Conservation (phyloP, 2,797 vertebrate species). For the Silurus aristotelis region DNA sequence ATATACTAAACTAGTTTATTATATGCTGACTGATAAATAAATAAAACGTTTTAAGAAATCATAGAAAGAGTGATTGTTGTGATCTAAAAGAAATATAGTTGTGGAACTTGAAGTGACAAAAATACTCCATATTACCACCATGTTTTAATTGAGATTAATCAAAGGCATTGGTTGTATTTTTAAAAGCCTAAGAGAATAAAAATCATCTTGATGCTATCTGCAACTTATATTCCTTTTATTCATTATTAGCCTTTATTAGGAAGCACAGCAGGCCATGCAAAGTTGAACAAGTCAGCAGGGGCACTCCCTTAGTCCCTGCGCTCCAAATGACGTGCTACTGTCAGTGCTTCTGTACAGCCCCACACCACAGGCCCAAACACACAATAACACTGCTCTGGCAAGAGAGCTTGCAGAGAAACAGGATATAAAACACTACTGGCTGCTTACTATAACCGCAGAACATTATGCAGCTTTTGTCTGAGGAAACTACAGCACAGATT, state of each 20-base stretch:
- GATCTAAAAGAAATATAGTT: neutral
- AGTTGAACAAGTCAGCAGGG: slow-evolving; percentile 45
- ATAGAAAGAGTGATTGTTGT: neutral
- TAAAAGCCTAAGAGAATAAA: neutral
- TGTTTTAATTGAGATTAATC: neutral
- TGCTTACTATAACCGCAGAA: neutral
- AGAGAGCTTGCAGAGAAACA: slow-evolving; percentile 35
- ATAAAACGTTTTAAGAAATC: neutral
- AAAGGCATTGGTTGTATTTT: neutral
- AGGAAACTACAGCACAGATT: neutral
- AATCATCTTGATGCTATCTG: neutral
- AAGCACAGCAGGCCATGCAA: slow-evolving; percentile 35
- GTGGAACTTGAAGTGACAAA: neutral
- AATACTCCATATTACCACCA: neutral
- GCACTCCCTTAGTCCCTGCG: slow-evolving; percentile 40
- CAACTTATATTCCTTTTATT: neutral
- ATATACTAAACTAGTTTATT: neutral
- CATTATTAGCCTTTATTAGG: slow-evolving; percentile 25
- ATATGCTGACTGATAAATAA: neutral
- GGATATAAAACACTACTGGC: slow-evolving; percentile 15
- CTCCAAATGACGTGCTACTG: slow-evolving; percentile 38
- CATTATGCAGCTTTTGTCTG: neutral
- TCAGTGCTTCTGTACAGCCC: slow-evolving; percentile 21
- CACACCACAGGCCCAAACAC: slow-evolving; percentile 6
- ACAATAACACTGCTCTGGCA: slow-evolving; percentile 35